A percentile compares a stretch with the other conserved stretches of the same genome.
These are phyloP conservation scores for Synergus gifuensis DNA, from an alignment of 2,888 invertebrate genomes.

Conservation along the genomic window DNA sequence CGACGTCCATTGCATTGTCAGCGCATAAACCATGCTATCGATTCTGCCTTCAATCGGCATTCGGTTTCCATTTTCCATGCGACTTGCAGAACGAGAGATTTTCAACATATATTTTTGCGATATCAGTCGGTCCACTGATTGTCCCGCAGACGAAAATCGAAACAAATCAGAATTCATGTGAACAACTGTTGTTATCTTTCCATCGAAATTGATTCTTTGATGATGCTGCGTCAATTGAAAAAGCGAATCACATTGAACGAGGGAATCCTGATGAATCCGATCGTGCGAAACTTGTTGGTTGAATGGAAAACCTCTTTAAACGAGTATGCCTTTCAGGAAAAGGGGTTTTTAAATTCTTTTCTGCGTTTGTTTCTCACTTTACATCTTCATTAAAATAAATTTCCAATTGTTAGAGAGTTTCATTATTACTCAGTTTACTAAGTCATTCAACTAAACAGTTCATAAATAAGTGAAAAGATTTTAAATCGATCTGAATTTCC, in stretches of 20 bases:
- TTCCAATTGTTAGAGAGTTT: neutral
- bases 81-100: neutral
- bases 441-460: no score
- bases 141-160: neutral
- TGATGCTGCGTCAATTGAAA: neutral
- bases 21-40: constrained; percentile 43
- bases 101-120: neutral
- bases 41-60: constrained; percentile 29
- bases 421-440: no score
- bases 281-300: neutral
- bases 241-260: neutral
- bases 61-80: constrained; percentile 21
- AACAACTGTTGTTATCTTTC: constrained; percentile 6
- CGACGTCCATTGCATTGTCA: constrained; percentile 57
- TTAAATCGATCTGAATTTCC: neutral
- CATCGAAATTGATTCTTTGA: neutral
- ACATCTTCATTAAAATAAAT: neutral
- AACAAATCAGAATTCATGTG: neutral
- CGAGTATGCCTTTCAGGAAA: neutral
- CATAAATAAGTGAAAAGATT: no score
- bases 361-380: neutral
- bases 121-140: constrained; percentile 1
- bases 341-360: neutral
- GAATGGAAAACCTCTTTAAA: neutral
- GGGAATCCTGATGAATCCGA: neutral